Base-by-base conservation (phyloP, 2,797 vertebrate genomes). In the Sebastes kiyomatsui region DNA sequence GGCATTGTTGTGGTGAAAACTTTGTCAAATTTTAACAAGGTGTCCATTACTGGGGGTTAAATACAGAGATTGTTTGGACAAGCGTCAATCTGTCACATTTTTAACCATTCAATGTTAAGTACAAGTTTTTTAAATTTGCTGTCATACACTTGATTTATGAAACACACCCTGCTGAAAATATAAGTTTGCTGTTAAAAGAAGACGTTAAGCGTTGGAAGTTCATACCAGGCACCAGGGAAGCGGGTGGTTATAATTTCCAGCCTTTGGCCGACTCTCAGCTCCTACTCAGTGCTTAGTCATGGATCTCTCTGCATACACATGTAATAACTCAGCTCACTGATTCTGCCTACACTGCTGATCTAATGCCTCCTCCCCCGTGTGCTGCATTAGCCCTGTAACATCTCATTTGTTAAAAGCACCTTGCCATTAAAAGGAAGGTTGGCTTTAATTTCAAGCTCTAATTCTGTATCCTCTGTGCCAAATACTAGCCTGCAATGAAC, bases 211-310 rank as follows among this genome's bases (percentile, higher is more conserved):
- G 13, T 52, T 80, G 67, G 61, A 56, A 64, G 35, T 72, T 75
- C 35, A 58, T 25, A 23, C 18, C 3, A 38, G 69, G 71, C 72
- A 56, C 16, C 38, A 66, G 60, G 23, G 60, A 80, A 78, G 70
- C 1, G 28, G 61, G 25, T 33, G 61, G 38, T 7, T 74, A 27
- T 81, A 74, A 77, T 84, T 83, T 82, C 67, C 79, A 78, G 80
- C 79, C 81, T 60, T 72, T 71, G 82, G 82, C 76, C 13, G 18
- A 74, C 76, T 80, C 72, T 70, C 30, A 3, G 71, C 83, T 90
- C 89, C 82, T 68, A 72, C 87, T 90, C 76, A 54, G 62, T 72
- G 84, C 84, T 92, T 90, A 91, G 84, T 93, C 92, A 93, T 87
- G 75, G 66, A 66, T 88, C 82, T 88, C 67, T 88, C 42, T 80